Conservation (phyloP, 2,888 invertebrate genomes). For the Meandrusa payeni region DNA sequence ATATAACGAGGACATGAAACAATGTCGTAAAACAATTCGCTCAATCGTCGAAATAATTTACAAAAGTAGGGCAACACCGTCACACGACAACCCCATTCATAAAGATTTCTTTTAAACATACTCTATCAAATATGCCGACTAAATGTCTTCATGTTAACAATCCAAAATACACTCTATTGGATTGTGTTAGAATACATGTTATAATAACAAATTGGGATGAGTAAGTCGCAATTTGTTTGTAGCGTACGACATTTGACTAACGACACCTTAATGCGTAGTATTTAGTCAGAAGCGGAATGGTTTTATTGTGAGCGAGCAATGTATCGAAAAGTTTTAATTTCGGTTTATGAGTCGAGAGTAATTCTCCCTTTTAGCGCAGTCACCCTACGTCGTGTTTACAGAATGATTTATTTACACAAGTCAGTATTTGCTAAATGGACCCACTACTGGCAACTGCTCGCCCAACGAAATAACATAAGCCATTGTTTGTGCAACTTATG, state of each 20-base stretch:
- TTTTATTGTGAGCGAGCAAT: slow-evolving; percentile 71
- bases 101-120: slow-evolving; percentile 58
- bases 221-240: slow-evolving; percentile 33
- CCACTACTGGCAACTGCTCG: no score
- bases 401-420: slow-evolving; percentile 23
- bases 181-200: slow-evolving; percentile 30
- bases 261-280: slow-evolving; percentile 75
- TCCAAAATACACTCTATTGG: slow-evolving; percentile 26
- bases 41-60: slow-evolving; percentile 62
- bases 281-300: slow-evolving; percentile 69
- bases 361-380: slow-evolving; percentile 44
- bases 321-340: slow-evolving; percentile 79
- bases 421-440: slow-evolving; percentile 18
- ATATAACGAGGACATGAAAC: slow-evolving; percentile 30
- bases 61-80: slow-evolving; percentile 59
- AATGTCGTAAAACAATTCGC: slow-evolving; percentile 60
- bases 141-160: slow-evolving; percentile 16
- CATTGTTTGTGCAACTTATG: no score
- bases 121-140: slow-evolving; percentile 27
- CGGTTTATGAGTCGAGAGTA: slow-evolving; percentile 68
- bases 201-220: slow-evolving; percentile 6
- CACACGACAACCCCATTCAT: slow-evolving; percentile 67
- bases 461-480: no score
- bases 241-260: slow-evolving; percentile 65
- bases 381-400: slow-evolving; percentile 29